Percentiles rank a stretch among this genome's conserved stretches.
phyloP scores from a whole-genome alignment of 2,888 invertebrate genomes.

The Notodonta dromedarius region DNA sequence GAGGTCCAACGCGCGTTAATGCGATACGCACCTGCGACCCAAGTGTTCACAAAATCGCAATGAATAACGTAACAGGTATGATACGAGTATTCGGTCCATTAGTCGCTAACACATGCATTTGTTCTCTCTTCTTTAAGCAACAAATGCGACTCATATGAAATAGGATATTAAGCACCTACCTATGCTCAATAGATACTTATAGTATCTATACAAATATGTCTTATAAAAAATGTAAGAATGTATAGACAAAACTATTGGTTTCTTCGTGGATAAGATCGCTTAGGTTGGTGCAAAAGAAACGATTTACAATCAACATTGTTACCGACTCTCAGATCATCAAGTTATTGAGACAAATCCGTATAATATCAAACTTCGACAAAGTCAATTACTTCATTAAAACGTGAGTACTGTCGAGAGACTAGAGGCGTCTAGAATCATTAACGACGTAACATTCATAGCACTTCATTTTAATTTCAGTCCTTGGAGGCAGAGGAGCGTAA shows the following conservation, averaged over 20 bases:
- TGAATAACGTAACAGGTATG: constrained; percentile 36
- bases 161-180: too few relatives aligned
- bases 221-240: too few relatives aligned
- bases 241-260: too few relatives aligned
- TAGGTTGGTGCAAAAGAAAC: too few relatives aligned
- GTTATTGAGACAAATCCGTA: neutral
- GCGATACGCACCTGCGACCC: constrained; percentile 37
- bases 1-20: constrained; percentile 39
- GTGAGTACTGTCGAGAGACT: constrained; percentile 24
- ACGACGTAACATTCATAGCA: constrained; percentile 48
- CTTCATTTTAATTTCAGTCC: constrained; percentile 50
- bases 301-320: too few relatives aligned
- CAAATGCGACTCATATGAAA: too few relatives aligned
- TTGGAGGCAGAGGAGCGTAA: constrained; percentile 49
- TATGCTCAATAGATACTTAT: too few relatives aligned
- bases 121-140: too few relatives aligned
- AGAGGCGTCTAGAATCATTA: constrained; percentile 43
- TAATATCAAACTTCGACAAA: constrained; percentile 15
- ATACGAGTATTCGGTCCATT: constrained; percentile 6
- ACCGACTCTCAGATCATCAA: neutral
- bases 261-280: too few relatives aligned
- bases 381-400: constrained; percentile 35
- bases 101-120: neutral
- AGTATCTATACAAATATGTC: too few relatives aligned
- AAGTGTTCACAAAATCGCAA: constrained; percentile 29